These are phyloP conservation scores for Lasaia peninsularis DNA, from an alignment of 1,140 invertebrate species.

Conservation along the genomic window DNA sequence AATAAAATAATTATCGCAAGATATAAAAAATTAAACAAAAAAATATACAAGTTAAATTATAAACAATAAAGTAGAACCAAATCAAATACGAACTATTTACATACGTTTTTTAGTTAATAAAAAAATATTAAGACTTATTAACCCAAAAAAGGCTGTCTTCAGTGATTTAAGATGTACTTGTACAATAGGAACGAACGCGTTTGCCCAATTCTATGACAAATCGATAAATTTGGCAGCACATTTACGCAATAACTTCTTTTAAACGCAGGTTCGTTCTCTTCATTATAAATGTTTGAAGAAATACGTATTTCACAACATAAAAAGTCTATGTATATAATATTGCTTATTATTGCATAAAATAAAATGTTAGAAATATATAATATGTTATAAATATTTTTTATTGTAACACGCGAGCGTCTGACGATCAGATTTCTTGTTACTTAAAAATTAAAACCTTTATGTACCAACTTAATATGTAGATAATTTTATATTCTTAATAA, in stretches of 20 bases:
- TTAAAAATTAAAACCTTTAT: too few relatives aligned
- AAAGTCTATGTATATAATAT: neutral
- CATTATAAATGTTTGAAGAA: neutral
- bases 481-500: too few relatives aligned
- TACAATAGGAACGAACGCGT: conserved; percentile 20
- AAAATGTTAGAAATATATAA: too few relatives aligned
- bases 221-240: conserved; percentile 33
- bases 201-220: conserved; percentile 31
- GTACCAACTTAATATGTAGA: too few relatives aligned
- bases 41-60: neutral
- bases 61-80: too few relatives aligned
- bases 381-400: too few relatives aligned
- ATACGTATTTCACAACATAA: neutral
- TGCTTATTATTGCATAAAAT: too few relatives aligned
- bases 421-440: too few relatives aligned
- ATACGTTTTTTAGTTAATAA: neutral
- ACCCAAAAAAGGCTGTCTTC: neutral
- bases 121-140: neutral
- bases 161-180: neutral
- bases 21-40: neutral
- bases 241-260: conserved; percentile 19
- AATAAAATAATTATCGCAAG: too few relatives aligned
- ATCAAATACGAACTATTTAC: too few relatives aligned
- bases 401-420: too few relatives aligned
- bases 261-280: conserved; percentile 8